A percentile compares a stretch with the other conserved stretches of the same genome.
These are phyloP conservation scores for Ophthalmolycus amberensis DNA, from an alignment of 2,113 vertebrate species.

Conservation along the genomic window DNA sequence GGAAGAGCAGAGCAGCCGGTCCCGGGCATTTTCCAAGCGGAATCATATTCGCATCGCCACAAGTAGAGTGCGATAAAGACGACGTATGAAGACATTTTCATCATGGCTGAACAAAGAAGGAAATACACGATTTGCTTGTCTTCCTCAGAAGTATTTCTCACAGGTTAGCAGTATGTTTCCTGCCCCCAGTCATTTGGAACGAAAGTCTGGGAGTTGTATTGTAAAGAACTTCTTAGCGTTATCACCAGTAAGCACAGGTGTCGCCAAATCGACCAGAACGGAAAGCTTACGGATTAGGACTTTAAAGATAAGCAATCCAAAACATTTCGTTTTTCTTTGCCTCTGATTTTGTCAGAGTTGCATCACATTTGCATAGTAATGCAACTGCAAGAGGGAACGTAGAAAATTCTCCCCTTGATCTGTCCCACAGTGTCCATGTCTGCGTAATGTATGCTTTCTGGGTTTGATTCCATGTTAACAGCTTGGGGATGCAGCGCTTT, in stretches of 20 bases:
- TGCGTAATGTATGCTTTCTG: not conserved
- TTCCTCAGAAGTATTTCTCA: not conserved
- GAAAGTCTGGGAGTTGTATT: not conserved
- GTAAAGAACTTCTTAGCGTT: not conserved
- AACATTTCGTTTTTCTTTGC: not conserved
- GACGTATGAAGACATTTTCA: not conserved
- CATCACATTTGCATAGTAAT: not conserved
- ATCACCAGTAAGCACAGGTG: not conserved
- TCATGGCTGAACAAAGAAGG: not conserved
- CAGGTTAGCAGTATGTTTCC: not conserved
- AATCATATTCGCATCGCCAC: not conserved
- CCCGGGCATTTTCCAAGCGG: not conserved
- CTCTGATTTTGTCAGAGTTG: conserved; percentile 17
- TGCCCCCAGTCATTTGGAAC: conserved; percentile 4
- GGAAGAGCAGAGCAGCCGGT: not conserved
- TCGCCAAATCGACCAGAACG: not conserved
- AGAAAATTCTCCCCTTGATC: not conserved
- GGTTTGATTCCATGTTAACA: not conserved
- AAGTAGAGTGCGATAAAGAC: not conserved
- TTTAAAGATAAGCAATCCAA: not conserved
- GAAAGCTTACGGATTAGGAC: conserved; percentile 6
- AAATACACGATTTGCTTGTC: not conserved
- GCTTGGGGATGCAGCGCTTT: not conserved
- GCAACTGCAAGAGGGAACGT: not conserved
- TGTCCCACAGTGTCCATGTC: not conserved